A percentile compares a stretch with the other conserved stretches of the same genome.
Conservation (phyloP, 2,888 invertebrate genomes). For the Hymenopus coronatus region DNA sequence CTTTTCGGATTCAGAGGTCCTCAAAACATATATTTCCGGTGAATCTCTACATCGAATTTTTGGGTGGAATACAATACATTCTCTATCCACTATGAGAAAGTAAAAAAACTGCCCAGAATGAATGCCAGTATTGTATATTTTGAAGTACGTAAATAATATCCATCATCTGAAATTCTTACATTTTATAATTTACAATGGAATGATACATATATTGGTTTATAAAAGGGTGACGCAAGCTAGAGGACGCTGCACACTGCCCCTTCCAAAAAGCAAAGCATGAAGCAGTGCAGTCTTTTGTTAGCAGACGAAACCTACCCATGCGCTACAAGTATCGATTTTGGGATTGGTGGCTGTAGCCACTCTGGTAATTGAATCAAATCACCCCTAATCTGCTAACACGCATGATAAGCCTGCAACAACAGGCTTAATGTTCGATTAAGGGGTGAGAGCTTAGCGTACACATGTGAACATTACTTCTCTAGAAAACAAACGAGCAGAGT, state of each 20-base stretch:
- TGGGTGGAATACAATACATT: too few relatives aligned
- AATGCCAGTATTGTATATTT: too few relatives aligned
- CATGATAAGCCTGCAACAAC: conserved; percentile 8
- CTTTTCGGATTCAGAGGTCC: too few relatives aligned
- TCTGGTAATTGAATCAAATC: conserved; percentile 29
- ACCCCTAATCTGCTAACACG: conserved; percentile 13
- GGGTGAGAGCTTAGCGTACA: not conserved
- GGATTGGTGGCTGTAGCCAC: conserved; percentile 27
- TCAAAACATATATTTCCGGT: too few relatives aligned
- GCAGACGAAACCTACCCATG: not conserved
- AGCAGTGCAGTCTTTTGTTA: not conserved
- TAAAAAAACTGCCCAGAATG: too few relatives aligned
- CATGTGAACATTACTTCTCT: not conserved
- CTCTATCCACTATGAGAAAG: too few relatives aligned
- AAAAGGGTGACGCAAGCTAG: too few relatives aligned
- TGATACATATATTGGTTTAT: too few relatives aligned
- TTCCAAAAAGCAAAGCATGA: not conserved
- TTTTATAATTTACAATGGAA: too few relatives aligned
- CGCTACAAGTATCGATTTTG: conserved; percentile 21
- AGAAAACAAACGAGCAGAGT: not conserved
- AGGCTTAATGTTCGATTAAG: conserved; percentile 16
- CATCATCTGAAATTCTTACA: too few relatives aligned
- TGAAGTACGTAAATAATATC: too few relatives aligned
- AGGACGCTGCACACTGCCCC: not conserved
- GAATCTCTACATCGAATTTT: too few relatives aligned